phyloP scores from a whole-genome alignment of 2,888 invertebrate genomes.

The Hydropsyche betteni region DNA sequence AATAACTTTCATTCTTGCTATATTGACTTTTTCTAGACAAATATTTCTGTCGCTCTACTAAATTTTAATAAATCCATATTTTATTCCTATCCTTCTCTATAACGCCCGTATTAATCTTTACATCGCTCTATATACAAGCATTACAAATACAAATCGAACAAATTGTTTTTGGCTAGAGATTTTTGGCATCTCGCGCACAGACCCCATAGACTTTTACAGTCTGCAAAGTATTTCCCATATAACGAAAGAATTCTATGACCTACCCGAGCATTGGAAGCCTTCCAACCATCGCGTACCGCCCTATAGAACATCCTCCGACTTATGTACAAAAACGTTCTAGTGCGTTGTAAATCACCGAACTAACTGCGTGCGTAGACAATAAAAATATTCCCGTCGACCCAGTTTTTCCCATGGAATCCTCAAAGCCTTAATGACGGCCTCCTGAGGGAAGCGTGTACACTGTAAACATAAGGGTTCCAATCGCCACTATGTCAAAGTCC shows the following conservation, averaged over 20 bases:
- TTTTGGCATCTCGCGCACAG: background rate
- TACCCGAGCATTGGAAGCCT: conserved; percentile 29
- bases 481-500: too few relatives aligned
- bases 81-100: too few relatives aligned
- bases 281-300: conserved; percentile 4
- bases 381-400: conserved; percentile 19
- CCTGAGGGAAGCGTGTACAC: background rate
- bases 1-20: too few relatives aligned
- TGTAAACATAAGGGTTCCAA: conserved; percentile 1
- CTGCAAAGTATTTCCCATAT: background rate
- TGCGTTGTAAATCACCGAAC: conserved; percentile 6
- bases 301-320: background rate
- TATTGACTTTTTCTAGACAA: too few relatives aligned
- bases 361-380: conserved; percentile 25
- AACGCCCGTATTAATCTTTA: too few relatives aligned
- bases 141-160: too few relatives aligned
- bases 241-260: conserved; percentile 25
- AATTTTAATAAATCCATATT: too few relatives aligned
- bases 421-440: conserved; percentile 7
- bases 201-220: conserved; percentile 5
- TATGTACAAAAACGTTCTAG: background rate
- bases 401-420: background rate
- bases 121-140: too few relatives aligned
- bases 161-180: too few relatives aligned
- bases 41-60: too few relatives aligned